Evolutionary conservation across 2,888 invertebrate species (phyloP).

Genomic region (Limnephilus lunatus): DNA sequence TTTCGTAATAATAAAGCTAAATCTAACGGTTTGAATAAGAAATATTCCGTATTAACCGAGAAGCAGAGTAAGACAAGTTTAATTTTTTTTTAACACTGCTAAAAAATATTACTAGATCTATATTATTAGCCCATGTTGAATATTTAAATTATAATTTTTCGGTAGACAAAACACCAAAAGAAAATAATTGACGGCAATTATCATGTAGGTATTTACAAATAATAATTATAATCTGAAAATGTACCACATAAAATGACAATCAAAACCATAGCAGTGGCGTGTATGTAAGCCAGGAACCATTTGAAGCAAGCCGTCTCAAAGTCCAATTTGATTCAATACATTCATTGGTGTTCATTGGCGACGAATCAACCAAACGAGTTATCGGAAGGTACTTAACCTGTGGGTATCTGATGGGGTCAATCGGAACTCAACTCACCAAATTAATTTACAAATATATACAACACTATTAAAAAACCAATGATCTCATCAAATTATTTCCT

Average conservation of each 20-base stretch:
- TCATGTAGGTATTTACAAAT: background rate
- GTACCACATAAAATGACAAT: background rate
- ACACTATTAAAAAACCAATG: background rate
- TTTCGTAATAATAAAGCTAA: too few species aligned
- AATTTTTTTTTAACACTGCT: too few species aligned
- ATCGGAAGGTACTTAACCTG: background rate
- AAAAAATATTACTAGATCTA: too few species aligned
- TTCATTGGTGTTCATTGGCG: background rate
- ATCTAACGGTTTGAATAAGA: too few species aligned
- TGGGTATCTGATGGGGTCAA: background rate
- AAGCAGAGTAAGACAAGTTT: too few species aligned
- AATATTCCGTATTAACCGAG: too few species aligned
- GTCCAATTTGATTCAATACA: slow-evolving; percentile 9
- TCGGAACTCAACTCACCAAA: background rate
- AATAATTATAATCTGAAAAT: background rate
- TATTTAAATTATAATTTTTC: background rate
- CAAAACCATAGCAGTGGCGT: background rate
- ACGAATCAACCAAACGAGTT: background rate
- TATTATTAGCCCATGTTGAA: background rate
- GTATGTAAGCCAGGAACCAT: background rate
- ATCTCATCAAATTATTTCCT: background rate
- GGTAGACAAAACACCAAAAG: background rate
- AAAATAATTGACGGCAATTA: background rate
- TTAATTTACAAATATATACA: slow-evolving; percentile 1
- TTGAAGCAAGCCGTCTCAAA: slow-evolving; percentile 9